Evolutionary conservation across 2,797 vertebrate genomes (phyloP).

Genomic region (Scyliorhinus canicula): DNA sequence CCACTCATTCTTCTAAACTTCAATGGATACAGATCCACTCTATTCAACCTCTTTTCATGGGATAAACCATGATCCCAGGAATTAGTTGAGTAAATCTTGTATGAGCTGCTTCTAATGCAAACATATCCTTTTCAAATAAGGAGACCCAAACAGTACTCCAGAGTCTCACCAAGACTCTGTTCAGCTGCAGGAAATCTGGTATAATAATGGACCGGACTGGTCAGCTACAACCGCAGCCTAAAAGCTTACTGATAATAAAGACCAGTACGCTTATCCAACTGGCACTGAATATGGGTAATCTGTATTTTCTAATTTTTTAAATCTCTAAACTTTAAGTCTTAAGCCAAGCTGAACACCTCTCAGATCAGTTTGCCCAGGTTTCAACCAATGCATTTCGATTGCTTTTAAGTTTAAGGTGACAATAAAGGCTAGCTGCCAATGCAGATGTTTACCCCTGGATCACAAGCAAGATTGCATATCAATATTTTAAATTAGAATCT

Average conservation of each 20-base stretch:
- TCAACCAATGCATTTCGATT: neutral
- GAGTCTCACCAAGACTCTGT: no score
- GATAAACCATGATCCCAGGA: no score
- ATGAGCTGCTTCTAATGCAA: no score
- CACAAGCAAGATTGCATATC: neutral
- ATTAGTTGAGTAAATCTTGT: no score
- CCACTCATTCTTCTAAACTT: no score
- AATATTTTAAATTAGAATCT: neutral
- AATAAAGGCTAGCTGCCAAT: neutral
- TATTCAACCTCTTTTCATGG: no score
- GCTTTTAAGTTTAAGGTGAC: neutral
- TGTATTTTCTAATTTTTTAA: slow-evolving; percentile 33
- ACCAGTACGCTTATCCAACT: neutral
- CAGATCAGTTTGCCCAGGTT: neutral
- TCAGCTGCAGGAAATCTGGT: neutral
- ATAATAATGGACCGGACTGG: neutral
- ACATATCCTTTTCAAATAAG: no score
- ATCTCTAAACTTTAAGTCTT: neutral
- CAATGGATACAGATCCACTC: no score
- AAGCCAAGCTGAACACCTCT: neutral
- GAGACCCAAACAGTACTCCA: no score
- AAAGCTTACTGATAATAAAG: neutral
- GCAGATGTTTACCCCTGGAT: neutral
- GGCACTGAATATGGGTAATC: slow-evolving; percentile 25
- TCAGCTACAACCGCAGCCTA: neutral